Evolutionary conservation across 2,113 vertebrate species (phyloP), one percentile per base, ranked within the genome.

Genomic region (Zapornia atra): DNA sequence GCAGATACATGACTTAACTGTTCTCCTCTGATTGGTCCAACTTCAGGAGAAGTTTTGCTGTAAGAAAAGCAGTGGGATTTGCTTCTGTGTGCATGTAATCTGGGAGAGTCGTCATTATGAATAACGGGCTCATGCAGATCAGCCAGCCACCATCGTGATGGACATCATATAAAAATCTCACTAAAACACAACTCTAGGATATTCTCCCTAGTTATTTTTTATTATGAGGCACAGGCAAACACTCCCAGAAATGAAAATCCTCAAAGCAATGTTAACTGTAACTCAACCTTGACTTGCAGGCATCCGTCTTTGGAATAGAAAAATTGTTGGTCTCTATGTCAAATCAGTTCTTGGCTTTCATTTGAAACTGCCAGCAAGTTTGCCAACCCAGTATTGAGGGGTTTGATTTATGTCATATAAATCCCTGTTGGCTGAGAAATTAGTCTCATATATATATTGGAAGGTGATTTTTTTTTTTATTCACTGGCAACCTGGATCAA

Each of bases 301-400:
- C 92, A 91, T 94, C 96, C 11, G 6, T 96, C 94, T 96, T 92
- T 0, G 0, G 66, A 94, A 82, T 68, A 63, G 42, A 89, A 89
- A 94, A 89, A 66, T 72, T 64, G 80, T 94, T 94, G 86, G 38
- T 89, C 42, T 95, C 59, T 69, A 73, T 80, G 65, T 92, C 78
- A 75, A 93, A 59, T 92, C 94, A 96, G 92, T 95, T 94, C 36
- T 92, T 92, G 78, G 50, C 87, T 92, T 95, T 91, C 66, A 54
- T 95, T 78, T 87, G 93, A 85, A 92, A 76, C 61, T 93, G 87
- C 36, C 82, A 76, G 53, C 34, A 89, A 82, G 25, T 82, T 87
- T 96, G 70, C 78, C 93, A 94, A 5, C 33, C 56, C 25, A 15
- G 20, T 72, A 92, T 72, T 89, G 78, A 72, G 89, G 64, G 42